Percentiles rank a stretch among this genome's conserved stretches.
phyloP scores from a whole-genome alignment of 2,113 vertebrate species.

The Corythoichthys haematopterus region DNA sequence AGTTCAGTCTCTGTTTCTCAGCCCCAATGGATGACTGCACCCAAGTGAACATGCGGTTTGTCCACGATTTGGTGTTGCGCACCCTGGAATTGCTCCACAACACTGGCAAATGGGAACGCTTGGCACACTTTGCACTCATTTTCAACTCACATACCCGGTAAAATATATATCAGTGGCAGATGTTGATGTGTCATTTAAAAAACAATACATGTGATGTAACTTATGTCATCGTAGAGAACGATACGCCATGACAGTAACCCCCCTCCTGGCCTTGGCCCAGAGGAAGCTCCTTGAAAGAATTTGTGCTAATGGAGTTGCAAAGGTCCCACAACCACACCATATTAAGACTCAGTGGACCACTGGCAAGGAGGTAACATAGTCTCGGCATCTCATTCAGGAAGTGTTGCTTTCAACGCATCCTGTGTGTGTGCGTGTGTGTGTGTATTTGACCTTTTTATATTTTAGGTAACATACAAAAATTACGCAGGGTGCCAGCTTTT shows the following conservation, averaged over 20 bases:
- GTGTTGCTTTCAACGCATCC: neutral
- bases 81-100: constrained; percentile 82
- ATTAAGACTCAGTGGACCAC: constrained; percentile 52
- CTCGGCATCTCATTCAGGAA: neutral
- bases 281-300: constrained; percentile 79
- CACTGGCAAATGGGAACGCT: constrained; percentile 82
- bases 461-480: constrained; percentile 80
- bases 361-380: constrained; percentile 70
- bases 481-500: constrained; percentile 75
- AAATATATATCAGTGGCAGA: neutral
- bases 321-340: constrained; percentile 67
- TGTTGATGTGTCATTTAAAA: too few relatives aligned
- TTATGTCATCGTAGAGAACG: constrained; percentile 73
- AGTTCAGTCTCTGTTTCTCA: constrained; percentile 76
- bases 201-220: neutral
- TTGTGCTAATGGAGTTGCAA: constrained; percentile 47
- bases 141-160: constrained; percentile 79
- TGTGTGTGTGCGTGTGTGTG: too few relatives aligned
- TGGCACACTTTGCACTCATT: constrained; percentile 81
- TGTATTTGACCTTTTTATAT: constrained; percentile 4
- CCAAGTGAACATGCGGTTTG: constrained; percentile 81
- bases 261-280: constrained; percentile 83
- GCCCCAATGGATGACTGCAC: constrained; percentile 76
- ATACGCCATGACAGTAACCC: constrained; percentile 79
- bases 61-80: constrained; percentile 76